Conservation (phyloP, 1,140 invertebrate genomes). For the Stegodyphus mimosarum region DNA sequence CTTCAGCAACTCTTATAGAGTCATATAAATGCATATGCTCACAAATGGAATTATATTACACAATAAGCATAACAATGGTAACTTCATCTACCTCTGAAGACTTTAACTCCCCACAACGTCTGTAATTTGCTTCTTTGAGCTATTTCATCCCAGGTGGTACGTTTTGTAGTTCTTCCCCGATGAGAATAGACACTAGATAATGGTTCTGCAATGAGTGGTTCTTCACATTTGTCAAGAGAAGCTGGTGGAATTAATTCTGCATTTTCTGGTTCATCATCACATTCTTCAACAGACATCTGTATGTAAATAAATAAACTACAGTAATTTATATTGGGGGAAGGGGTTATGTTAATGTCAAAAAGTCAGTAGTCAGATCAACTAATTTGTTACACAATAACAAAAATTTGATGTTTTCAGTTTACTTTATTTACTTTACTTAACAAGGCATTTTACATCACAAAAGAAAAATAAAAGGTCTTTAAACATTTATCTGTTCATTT, state of each 20-base stretch:
- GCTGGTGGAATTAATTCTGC: conserved; percentile 7
- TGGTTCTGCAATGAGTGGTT: conserved; percentile 35
- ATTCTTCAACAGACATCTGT: conserved; percentile 57
- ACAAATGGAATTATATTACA: too few species aligned
- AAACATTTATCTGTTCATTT: too few species aligned
- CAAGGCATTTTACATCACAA: too few species aligned
- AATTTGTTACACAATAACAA: neutral
- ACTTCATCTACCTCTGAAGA: conserved; percentile 41
- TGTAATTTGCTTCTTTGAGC: conserved; percentile 59
- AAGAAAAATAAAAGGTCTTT: too few species aligned
- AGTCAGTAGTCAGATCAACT: neutral
- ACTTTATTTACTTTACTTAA: too few species aligned
- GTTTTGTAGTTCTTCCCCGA: conserved; percentile 49
- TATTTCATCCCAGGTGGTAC: conserved; percentile 58
- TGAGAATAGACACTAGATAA: conserved; percentile 34
- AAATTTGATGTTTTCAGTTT: neutral
- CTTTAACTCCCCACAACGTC: conserved; percentile 58
- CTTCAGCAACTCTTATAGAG: too few species aligned
- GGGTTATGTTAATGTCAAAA: neutral
- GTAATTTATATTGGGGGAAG: neutral
- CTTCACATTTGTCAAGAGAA: conserved; percentile 30
- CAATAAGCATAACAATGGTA: too few species aligned
- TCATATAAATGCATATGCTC: too few species aligned
- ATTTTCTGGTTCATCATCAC: conserved; percentile 23
- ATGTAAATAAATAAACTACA: too few species aligned